These are phyloP conservation scores for Channa striata DNA, from an alignment of 2,797 vertebrate genomes.

Conservation along the genomic window DNA sequence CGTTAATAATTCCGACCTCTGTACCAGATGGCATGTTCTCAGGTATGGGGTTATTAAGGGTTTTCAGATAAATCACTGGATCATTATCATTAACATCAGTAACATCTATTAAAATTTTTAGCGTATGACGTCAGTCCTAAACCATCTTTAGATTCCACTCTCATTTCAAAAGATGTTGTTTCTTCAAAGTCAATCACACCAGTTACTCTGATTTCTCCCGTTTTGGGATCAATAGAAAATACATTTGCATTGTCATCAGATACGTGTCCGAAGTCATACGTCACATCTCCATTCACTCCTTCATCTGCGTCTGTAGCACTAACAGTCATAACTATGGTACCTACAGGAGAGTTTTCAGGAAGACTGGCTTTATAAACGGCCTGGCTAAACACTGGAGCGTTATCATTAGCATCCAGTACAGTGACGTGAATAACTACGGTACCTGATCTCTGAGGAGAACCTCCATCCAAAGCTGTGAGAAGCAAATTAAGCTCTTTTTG, in stretches of 20 bases:
- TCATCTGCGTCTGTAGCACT: slow-evolving; percentile 78
- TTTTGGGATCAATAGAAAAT: slow-evolving; percentile 48
- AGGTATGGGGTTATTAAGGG: slow-evolving; percentile 71
- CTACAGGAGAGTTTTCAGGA: slow-evolving; percentile 71
- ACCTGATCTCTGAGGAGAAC: slow-evolving; percentile 66
- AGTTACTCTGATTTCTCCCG: slow-evolving; percentile 41
- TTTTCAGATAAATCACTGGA: slow-evolving; percentile 80
- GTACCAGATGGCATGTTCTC: slow-evolving; percentile 76
- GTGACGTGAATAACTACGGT: slow-evolving; percentile 62
- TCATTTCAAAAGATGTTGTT: neutral
- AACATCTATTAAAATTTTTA: slow-evolving; percentile 67
- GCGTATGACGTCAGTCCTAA: slow-evolving; percentile 67
- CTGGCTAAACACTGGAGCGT: slow-evolving; percentile 79
- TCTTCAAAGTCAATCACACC: slow-evolving; percentile 28
- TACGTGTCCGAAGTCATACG: slow-evolving; percentile 62
- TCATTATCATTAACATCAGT: slow-evolving; percentile 74
- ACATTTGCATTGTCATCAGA: slow-evolving; percentile 17
- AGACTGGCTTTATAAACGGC: slow-evolving; percentile 75
- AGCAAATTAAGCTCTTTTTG: slow-evolving; percentile 31
- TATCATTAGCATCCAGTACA: slow-evolving; percentile 83
- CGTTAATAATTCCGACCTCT: slow-evolving; percentile 79
- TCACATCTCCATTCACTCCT: slow-evolving; percentile 76
- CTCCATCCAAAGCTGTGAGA: slow-evolving; percentile 65
- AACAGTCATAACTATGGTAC: slow-evolving; percentile 44
- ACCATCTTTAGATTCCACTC: slow-evolving; percentile 64